Base-by-base conservation (phyloP, 2,888 invertebrate species). In the Epinotia ramella region DNA sequence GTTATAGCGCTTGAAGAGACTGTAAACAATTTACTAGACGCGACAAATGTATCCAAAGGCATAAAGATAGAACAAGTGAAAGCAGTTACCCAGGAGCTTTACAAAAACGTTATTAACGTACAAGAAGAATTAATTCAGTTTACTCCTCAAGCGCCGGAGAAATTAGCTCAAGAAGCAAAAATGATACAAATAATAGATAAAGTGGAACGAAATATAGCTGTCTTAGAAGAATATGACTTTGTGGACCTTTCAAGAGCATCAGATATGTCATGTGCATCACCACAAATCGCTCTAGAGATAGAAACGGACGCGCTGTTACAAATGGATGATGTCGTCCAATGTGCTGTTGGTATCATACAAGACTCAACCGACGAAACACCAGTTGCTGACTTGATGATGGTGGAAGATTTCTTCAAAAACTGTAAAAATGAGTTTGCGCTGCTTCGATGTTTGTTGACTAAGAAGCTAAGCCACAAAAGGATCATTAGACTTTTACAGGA, bases 401-500 rank as follows among this genome's bases (percentile, higher is more conserved):
- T 91, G 11, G 88, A 91, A 84, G 87, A 89, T 44, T 92, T 92
- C 76, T 88, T 91, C 49, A 88, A 85, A 71, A 88, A 79, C 6
- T 91, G 89, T 73, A 89, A 88, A 79, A 88, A 85, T 78, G 87
- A 91, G 81, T 90, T 93, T 77, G 86, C 86, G 0, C 85, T 93
- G 74, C 79, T 93, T 57, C 82, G 86, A 60, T 86, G 84, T 75
- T 83, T 93, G 12, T 84, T 91, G 64, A 82, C 84, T 44, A 91
- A 91, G 79, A 82, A 84, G 63, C 79, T 87, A 6, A 90, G 83
- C 73, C 88, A 89, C 76, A 93, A 92, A 76, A 89, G 87, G 83
- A 78, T 92, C 16, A 91, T 93, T 72, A 84, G 93, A 77, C 81
- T 93, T 46, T 78, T 93, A 28, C 91, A 92, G 82, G 89, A 92